phyloP scores from a whole-genome alignment of 2,113 vertebrate species.

The Platycercus adscitus region DNA sequence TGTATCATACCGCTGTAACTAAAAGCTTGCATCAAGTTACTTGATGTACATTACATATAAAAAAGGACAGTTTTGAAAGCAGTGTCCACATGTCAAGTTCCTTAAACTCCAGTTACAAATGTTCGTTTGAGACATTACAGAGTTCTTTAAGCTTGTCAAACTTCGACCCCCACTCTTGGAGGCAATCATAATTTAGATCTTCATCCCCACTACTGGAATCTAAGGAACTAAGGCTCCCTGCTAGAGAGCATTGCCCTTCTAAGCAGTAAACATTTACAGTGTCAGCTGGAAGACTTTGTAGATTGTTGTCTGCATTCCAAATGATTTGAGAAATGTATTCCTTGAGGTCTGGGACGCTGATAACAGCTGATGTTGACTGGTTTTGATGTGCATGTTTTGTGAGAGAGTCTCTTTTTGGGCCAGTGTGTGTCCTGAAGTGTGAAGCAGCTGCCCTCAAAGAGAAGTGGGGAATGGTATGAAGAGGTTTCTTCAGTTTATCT shows the following conservation, averaged over 20 bases:
- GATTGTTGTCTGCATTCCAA: constrained; percentile 83
- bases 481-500: constrained; percentile 85
- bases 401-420: constrained; percentile 77
- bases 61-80: constrained; percentile 10
- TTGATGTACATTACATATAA: neutral
- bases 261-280: constrained; percentile 81
- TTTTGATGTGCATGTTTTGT: constrained; percentile 54
- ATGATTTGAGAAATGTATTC: constrained; percentile 83
- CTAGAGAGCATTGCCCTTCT: constrained; percentile 78
- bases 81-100: neutral
- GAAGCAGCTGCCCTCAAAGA: constrained; percentile 78
- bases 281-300: constrained; percentile 76
- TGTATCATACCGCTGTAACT: neutral
- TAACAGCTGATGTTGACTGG: constrained; percentile 66
- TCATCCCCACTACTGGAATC: constrained; percentile 71
- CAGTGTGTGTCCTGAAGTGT: constrained; percentile 73
- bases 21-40: neutral
- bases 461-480: constrained; percentile 79
- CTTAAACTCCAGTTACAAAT: neutral
- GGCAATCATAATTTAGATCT: constrained; percentile 71
- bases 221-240: constrained; percentile 86
- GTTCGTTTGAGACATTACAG: constrained; percentile 66
- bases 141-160: constrained; percentile 82
- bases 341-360: constrained; percentile 76
- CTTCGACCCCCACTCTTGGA: constrained; percentile 81